Evolutionary conservation across 2,888 invertebrate species (phyloP).

Genomic region (Gymnoscelis rufifasciata): DNA sequence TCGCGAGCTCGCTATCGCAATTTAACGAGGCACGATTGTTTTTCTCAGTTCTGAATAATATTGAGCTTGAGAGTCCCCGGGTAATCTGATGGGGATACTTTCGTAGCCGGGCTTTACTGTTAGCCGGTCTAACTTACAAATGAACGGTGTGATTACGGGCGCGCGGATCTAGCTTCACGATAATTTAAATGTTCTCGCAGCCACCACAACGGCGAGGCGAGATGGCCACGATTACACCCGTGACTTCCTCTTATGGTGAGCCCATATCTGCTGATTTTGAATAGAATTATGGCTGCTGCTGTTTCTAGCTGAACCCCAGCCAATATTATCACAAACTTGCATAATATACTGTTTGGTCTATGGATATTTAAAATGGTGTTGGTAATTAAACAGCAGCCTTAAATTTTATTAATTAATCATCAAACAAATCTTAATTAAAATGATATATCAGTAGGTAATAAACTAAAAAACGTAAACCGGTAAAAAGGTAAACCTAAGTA

Average conservation of each 20-base stretch:
- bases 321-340: constrained; percentile 23
- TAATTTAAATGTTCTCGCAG: constrained; percentile 76
- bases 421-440: no score
- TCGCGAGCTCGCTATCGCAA: constrained; percentile 66
- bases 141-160: constrained; percentile 75
- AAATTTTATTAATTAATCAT: no score
- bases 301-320: constrained; percentile 24
- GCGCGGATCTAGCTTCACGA: constrained; percentile 71
- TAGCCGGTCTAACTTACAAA: constrained; percentile 69
- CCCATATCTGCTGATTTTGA: constrained; percentile 62
- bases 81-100: constrained; percentile 75
- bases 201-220: constrained; percentile 47
- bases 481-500: no score
- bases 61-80: constrained; percentile 64
- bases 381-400: no score
- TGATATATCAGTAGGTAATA: no score
- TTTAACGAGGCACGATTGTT: constrained; percentile 78
- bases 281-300: constrained; percentile 57
- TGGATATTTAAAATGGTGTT: not conserved
- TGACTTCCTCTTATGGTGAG: constrained; percentile 68
- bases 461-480: no score
- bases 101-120: constrained; percentile 65
- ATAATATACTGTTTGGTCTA: constrained; percentile 11
- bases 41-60: constrained; percentile 78
- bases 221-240: constrained; percentile 67